Conservation (phyloP, 2,888 invertebrate genomes). For the Cistogaster globosa region DNA sequence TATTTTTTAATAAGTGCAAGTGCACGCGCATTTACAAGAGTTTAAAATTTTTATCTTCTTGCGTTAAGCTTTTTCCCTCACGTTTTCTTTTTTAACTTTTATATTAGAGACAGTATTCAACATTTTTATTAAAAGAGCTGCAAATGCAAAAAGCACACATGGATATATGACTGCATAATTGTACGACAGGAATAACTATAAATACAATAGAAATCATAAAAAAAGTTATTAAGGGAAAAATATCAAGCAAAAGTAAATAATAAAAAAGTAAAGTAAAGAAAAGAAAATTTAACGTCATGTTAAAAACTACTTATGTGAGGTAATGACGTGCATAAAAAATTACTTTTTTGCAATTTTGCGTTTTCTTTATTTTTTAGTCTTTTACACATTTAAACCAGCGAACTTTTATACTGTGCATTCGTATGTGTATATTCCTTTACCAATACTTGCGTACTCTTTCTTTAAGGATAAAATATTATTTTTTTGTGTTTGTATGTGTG, state of each 20-base stretch:
- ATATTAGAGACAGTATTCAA: conserved; percentile 36
- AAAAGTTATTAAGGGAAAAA: conserved; percentile 25
- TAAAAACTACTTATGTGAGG: conserved; percentile 73
- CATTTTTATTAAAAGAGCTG: conserved; percentile 69
- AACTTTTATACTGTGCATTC: background rate
- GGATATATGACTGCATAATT: conserved; percentile 59
- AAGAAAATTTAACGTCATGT: conserved; percentile 70
- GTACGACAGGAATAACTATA: conserved; percentile 7
- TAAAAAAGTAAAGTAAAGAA: conserved; percentile 48
- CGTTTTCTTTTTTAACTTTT: conserved; percentile 3
- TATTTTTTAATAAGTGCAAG: background rate
- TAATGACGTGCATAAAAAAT: conserved; percentile 75
- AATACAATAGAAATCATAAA: conserved; percentile 22
- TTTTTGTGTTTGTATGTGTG: background rate
- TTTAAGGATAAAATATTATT: background rate
- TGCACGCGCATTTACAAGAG: background rate
- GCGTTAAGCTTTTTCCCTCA: conserved; percentile 11
- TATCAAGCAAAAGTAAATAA: background rate
- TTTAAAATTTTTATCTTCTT: background rate
- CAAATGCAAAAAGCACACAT: conserved; percentile 60
- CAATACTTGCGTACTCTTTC: background rate
- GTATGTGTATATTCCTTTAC: too few species aligned
- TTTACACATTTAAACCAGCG: background rate
- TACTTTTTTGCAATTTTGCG: conserved; percentile 66
- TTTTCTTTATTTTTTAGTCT: conserved; percentile 28